Base-by-base conservation (phyloP, 2,888 invertebrate species). In the Trichacis sp. region DNA sequence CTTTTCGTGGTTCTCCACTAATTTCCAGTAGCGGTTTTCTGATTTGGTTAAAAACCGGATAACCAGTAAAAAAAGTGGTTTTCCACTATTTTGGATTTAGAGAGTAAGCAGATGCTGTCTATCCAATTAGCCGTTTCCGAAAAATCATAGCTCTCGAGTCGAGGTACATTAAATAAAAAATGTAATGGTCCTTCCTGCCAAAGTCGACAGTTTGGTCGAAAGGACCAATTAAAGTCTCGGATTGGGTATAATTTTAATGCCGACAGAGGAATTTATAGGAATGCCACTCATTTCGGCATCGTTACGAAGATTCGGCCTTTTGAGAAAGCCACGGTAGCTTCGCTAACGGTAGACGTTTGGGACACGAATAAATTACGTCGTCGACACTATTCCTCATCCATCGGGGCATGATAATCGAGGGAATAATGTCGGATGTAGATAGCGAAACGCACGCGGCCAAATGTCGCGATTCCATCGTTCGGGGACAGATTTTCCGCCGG, bases 41-140 rank as follows among this genome's bases (percentile, higher is more conserved):
- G n/a, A n/a, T n/a, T n/a, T n/a, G n/a, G n/a, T n/a, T n/a, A n/a
- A n/a, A n/a, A n/a, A n/a, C n/a, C n/a, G n/a, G n/a, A n/a, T n/a
- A n/a, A n/a, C n/a, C n/a, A n/a, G n/a, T n/a, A n/a, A n/a, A n/a
- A n/a, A n/a, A n/a, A n/a, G n/a, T n/a, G n/a, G n/a, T n/a, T n/a
- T n/a, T n/a, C n/a, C n/a, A n/a, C n/a, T n/a, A n/a, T n/a, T n/a
- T n/a, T n/a, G n/a, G n/a, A n/a, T n/a, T n/a, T n/a, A n/a, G 9
- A 19, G 46, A n/a, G 20, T 24, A 46, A n/a, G n/a, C 14, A 20
- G 46, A 46, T 24, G 46, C 12, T 20, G 46, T 46, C 46, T 24
- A 24, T 19, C 46, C 24, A 46, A 46, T 46, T 46, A 46, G 46
- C 24, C 19, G 46, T 46, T 46, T 46, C 12, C 46, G 24, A 24